phyloP scores from a whole-genome alignment of 2,797 vertebrate species.

The Dromococcyx pavoninus region DNA sequence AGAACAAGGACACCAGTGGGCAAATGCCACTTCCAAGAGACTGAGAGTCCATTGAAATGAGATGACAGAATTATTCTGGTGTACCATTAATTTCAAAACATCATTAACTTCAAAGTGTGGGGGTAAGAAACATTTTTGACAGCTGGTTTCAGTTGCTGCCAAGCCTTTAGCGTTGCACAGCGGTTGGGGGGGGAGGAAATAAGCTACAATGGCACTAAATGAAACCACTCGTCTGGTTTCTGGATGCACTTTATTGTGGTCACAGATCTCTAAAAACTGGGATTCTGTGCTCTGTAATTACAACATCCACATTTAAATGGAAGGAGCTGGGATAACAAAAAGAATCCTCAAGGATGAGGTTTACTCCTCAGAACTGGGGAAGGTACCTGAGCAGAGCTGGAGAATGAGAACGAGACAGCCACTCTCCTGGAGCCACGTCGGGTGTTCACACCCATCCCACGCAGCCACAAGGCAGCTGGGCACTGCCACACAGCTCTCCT shows the following conservation, averaged over 20 bases:
- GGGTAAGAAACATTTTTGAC: slow-evolving; percentile 56
- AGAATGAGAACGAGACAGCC: not conserved
- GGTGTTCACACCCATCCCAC: not conserved
- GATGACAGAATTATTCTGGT: not conserved
- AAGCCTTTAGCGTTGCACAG: slow-evolving; percentile 48
- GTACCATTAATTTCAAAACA: slow-evolving; percentile 46
- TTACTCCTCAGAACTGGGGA: not conserved
- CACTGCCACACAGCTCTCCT: not conserved
- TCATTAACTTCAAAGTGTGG: slow-evolving; percentile 41
- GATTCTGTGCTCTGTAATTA: slow-evolving; percentile 67
- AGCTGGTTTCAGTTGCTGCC: slow-evolving; percentile 73
- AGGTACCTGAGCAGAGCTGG: not conserved
- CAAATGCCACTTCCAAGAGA: not conserved
- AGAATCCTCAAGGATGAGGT: not conserved
- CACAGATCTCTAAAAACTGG: slow-evolving; percentile 61
- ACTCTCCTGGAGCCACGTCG: accelerated
- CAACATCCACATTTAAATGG: slow-evolving; percentile 29
- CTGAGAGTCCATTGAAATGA: not conserved
- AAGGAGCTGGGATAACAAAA: not conserved
- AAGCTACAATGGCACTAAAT: slow-evolving; percentile 66
- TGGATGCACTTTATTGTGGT: slow-evolving; percentile 74
- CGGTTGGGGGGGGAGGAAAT: slow-evolving; percentile 59
- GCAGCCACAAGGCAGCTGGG: accelerated
- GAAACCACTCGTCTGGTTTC: slow-evolving; percentile 71
- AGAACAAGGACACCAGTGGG: not conserved